Percentiles rank a stretch among this genome's conserved stretches.
These are phyloP conservation scores for Brachynemurus nebulosus DNA, from an alignment of 2,888 invertebrate genomes.

Conservation along the genomic window DNA sequence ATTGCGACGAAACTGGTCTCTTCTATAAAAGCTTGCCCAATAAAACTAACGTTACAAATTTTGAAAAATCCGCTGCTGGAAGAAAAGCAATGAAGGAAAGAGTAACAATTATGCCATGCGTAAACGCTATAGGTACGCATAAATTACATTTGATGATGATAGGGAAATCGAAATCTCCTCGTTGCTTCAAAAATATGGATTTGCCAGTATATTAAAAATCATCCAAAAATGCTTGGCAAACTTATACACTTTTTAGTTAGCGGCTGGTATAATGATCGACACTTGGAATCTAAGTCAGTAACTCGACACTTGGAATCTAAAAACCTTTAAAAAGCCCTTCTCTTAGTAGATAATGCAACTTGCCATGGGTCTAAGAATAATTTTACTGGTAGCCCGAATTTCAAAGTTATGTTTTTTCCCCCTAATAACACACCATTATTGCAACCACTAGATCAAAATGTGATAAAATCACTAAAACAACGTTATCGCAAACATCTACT, in stretches of 20 bases:
- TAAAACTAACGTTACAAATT: not conserved
- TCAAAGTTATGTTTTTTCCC: not conserved
- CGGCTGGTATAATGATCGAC: not conserved
- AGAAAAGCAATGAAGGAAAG: conserved; percentile 4
- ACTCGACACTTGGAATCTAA: conserved; percentile 3
- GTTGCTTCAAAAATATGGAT: conserved; percentile 3
- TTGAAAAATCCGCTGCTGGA: conserved; percentile 3
- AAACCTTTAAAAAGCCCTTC: not conserved
- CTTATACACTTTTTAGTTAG: not conserved
- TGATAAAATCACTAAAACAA: not conserved
- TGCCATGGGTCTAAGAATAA: not conserved
- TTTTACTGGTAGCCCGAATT: not conserved
- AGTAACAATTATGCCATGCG: conserved; percentile 3
- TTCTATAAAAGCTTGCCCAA: not conserved
- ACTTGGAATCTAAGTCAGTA: not conserved
- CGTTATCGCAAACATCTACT: not conserved
- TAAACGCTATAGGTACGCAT: conserved; percentile 4
- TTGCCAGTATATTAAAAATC: conserved; percentile 3
- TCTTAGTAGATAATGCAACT: not conserved
- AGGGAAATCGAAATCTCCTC: not conserved
- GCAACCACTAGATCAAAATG: not conserved
- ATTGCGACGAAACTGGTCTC: not conserved
- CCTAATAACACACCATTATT: not conserved
- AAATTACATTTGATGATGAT: not conserved
- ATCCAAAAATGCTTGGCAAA: conserved; percentile 4